Conservation (phyloP, 2,797 vertebrate genomes). For the Sebastes iracundus region DNA sequence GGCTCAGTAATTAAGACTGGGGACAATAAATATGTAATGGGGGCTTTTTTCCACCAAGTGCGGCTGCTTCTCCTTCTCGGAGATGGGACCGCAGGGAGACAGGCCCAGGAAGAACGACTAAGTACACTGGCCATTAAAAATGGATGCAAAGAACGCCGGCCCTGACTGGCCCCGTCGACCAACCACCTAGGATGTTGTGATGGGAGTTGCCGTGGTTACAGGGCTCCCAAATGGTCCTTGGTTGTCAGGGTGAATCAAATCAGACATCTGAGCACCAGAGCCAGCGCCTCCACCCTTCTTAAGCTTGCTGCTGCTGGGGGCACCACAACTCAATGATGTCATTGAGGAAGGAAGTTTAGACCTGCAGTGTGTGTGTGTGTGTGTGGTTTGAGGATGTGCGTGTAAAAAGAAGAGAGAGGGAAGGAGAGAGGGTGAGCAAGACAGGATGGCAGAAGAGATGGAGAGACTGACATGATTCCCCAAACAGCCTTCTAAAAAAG, state of each 20-base stretch:
- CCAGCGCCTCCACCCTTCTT: constrained; percentile 42
- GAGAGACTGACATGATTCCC: constrained; percentile 41
- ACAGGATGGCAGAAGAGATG: constrained; percentile 10
- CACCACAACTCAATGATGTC: constrained; percentile 68
- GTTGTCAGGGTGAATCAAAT: constrained; percentile 80
- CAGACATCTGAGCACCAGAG: constrained; percentile 62
- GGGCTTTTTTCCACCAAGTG: constrained; percentile 74
- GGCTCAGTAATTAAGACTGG: constrained; percentile 79
- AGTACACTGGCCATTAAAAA: constrained; percentile 81
- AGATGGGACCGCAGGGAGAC: constrained; percentile 73
- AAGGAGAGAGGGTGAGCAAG: not conserved
- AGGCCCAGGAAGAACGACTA: constrained; percentile 73
- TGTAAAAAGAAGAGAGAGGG: not conserved
- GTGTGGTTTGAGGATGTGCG: constrained; percentile 13
- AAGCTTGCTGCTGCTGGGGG: constrained; percentile 51
- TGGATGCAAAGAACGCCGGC: constrained; percentile 72
- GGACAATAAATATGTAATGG: constrained; percentile 82
- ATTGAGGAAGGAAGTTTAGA: constrained; percentile 56
- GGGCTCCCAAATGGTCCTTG: constrained; percentile 75
- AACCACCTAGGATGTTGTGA: constrained; percentile 76
- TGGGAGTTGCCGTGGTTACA: constrained; percentile 79
- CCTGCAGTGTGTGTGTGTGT: constrained; percentile 10
- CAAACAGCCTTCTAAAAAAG: constrained; percentile 22
- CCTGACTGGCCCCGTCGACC: constrained; percentile 62
- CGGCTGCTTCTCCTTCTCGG: constrained; percentile 60